These are phyloP conservation scores for Sphaerophoria taeniata DNA, from an alignment of 2,888 invertebrate species.

Conservation along the genomic window DNA sequence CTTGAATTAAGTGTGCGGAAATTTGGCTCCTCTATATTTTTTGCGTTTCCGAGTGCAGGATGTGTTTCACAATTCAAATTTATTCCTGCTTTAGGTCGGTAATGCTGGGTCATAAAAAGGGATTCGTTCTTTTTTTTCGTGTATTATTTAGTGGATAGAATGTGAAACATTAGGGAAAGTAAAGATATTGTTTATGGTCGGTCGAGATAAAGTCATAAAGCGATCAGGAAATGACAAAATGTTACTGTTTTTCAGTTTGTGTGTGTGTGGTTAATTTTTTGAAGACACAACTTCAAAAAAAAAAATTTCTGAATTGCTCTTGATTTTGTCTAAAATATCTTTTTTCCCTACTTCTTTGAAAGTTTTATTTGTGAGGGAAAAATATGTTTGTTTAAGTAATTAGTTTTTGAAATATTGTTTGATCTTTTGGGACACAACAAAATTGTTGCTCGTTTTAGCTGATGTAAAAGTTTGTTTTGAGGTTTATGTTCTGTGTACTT, in stretches of 20 bases:
- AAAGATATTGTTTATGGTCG: constrained; percentile 37
- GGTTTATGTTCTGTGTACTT: too few relatives aligned
- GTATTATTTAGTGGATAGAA: constrained; percentile 13
- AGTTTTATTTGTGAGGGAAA: too few relatives aligned
- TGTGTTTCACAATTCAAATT: constrained; percentile 54
- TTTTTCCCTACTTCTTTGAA: too few relatives aligned
- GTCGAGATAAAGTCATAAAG: constrained; percentile 40
- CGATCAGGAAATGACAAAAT: constrained; percentile 31
- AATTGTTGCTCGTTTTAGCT: too few relatives aligned
- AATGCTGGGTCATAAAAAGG: constrained; percentile 41
- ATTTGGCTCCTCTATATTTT: constrained; percentile 33
- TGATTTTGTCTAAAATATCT: too few relatives aligned
- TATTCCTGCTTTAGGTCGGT: constrained; percentile 38
- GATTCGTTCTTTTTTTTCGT: constrained; percentile 18
- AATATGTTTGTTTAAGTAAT: too few relatives aligned
- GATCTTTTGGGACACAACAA: too few relatives aligned
- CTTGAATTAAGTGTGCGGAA: constrained; percentile 57
- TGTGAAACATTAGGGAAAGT: constrained; percentile 32
- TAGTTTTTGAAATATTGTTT: too few relatives aligned
- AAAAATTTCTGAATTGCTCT: too few relatives aligned
- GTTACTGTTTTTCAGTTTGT: not conserved
- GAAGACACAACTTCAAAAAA: too few relatives aligned
- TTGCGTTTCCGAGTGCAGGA: constrained; percentile 5
- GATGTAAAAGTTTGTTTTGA: too few relatives aligned
- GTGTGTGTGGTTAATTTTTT: too few relatives aligned